Base-by-base conservation (phyloP, 1,140 invertebrate genomes). In the Drosophila ogumai region DNA sequence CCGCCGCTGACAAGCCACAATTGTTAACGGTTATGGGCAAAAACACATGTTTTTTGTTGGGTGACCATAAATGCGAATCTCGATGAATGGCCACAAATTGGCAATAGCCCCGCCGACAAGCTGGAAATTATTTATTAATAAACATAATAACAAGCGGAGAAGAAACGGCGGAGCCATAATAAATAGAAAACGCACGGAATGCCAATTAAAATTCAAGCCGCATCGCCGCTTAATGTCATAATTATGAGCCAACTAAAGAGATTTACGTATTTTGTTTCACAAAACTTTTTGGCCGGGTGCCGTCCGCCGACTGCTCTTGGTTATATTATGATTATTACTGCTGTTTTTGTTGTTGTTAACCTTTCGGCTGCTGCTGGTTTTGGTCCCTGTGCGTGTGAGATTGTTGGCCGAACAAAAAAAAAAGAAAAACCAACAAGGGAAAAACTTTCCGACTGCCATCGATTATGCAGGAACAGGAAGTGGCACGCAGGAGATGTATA, bases 181-280 rank as follows among this genome's bases (percentile, higher is more conserved):
- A 55, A 64, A 69, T 59, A 55, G 64, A 73, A 50, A 69, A 72
- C 66, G 72, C 68, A 82, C 60, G 75, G 63, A 75, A 74, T 75
- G 74, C 65, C 78, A 88, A 88, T 88, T 90, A 90, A 90, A 90
- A 90, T 90, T 81, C 85, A 90, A 85, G 85, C 71, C 81, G 75
- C 85, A 85, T 85, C 81, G 86, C 49, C 85, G 81, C 75, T 90
- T 90, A 90, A 90, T 90, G 85, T 90, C 85, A 90, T 90, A 90
- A 90, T 85, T 90, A 90, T 90, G 71, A 90, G 85, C 85, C 85
- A 88, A 90, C 85, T 88, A 88, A 88, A 90, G 84, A 88, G 84
- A 88, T 88, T 88, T 90, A 88, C 84, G 85, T 77, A 90, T 90
- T 78, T 90, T 84, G 84, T 88, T 90, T 84, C 84, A 78, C 63